A percentile compares a stretch with the other conserved stretches of the same genome.
Evolutionary conservation across 2,797 vertebrate species (phyloP).

Genomic region (Gambusia yucatana): DNA sequence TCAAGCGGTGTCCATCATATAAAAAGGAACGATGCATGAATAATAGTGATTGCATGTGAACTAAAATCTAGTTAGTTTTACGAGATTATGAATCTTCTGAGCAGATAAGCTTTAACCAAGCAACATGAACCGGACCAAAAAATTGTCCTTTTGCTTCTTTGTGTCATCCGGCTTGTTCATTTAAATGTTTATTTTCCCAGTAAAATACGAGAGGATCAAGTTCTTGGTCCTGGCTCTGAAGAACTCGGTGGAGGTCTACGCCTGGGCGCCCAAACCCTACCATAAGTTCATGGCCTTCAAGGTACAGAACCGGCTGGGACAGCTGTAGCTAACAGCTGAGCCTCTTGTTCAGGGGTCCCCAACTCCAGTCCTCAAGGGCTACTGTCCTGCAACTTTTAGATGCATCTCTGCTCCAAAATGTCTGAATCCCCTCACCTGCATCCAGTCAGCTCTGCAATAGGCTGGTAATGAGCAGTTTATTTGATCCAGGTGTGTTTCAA

Average conservation of each 20-base stretch:
- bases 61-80: no score
- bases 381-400: no score
- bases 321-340: neutral
- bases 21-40: neutral
- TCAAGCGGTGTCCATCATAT: no score
- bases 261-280: slow-evolving; percentile 94
- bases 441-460: no score
- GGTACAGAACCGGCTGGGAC: slow-evolving; percentile 59
- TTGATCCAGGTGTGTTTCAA: no score
- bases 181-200: slow-evolving; percentile 62
- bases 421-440: no score
- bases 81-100: neutral
- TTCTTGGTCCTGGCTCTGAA: slow-evolving; percentile 92
- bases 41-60: neutral
- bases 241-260: slow-evolving; percentile 92
- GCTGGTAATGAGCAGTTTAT: no score
- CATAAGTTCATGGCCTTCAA: slow-evolving; percentile 98
- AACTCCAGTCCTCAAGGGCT: no score
- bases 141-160: neutral
- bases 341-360: no score
- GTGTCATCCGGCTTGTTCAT: neutral
- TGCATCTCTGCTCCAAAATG: no score
- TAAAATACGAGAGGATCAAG: slow-evolving; percentile 93
- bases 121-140: no score
- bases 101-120: neutral